Base-by-base conservation (phyloP, 1,140 invertebrate species). In the Drosophila ogumai region DNA sequence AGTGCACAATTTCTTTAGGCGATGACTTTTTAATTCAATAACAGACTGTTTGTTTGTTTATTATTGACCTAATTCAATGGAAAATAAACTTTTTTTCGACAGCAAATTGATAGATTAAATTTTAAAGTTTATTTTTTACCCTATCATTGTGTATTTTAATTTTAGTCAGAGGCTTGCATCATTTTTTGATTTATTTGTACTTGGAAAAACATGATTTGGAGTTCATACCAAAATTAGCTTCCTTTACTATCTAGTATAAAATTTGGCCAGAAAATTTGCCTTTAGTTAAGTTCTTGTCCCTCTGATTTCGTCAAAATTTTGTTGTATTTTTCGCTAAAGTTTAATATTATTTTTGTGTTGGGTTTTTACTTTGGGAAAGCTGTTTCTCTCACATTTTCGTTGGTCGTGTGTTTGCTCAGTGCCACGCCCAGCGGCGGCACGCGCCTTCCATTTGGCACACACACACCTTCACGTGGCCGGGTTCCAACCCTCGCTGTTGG, bases 351-450 rank as follows among this genome's bases (percentile, higher is more conserved):
- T 44, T 19, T 19, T 46, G 8, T n/a, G 15, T 7, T 36, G 22
- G 17, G 31, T n/a, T 7, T 46, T 47, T 57, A 63, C 52, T 50
- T 49, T 28, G 46, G 36, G 32, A 13, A 31, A 43, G 44, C 19
- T 38, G 34, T 34, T 47, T 13, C 25, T 17, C 19, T 38, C 15
- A 17, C 38, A 28, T 50, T 38, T 38, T 17, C n/a, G 61, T 19
- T 40, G 19, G 58, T 32, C 57, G 34, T 50, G 32, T 49, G 69
- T 67, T 59, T 66, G 46, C 32, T 32, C 8, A 40, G 10, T 41
- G 75, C 50, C 61, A 56, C 79, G 75, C 79, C 82, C 75, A 79
- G 55, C 41, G 47, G 61, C 73, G 68, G 74, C 74, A 78, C 73
- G 64, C 78, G 82, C 72, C 64, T 58, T 69, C 55, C 79, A 50